phyloP scores from a whole-genome alignment of 2,888 invertebrate species.

The Hyles lineata region DNA sequence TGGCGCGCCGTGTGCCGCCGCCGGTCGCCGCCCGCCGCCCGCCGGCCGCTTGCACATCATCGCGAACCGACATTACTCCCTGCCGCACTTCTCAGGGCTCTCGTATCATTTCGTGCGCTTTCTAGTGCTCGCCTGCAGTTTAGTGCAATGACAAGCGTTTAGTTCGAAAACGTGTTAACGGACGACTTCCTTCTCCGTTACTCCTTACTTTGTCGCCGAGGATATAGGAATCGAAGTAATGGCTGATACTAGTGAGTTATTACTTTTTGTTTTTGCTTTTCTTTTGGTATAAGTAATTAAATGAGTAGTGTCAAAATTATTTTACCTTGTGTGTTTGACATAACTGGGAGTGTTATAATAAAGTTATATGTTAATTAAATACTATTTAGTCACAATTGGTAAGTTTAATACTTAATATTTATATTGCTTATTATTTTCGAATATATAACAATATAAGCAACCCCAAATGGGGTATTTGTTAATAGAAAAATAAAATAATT shows the following conservation, averaged over 20 bases:
- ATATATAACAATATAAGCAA: no score
- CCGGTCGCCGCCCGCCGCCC: slow-evolving; percentile 39
- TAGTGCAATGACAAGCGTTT: slow-evolving; percentile 71
- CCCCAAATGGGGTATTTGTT: no score
- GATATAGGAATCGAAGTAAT: slow-evolving; percentile 55
- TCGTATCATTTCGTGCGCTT: slow-evolving; percentile 69
- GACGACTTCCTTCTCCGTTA: slow-evolving; percentile 44
- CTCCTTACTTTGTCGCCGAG: slow-evolving; percentile 44
- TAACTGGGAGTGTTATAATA: neutral
- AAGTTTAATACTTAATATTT: neutral
- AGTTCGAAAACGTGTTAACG: slow-evolving; percentile 49
- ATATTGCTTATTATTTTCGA: neutral
- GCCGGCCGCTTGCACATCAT: slow-evolving; percentile 55
- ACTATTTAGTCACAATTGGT: neutral
- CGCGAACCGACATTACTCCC: slow-evolving; percentile 65
- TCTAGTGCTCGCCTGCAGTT: slow-evolving; percentile 65
- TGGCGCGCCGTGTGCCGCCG: slow-evolving; percentile 53
- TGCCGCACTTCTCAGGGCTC: slow-evolving; percentile 65
- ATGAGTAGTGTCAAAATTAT: slow-evolving; percentile 22
- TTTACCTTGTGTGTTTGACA: slow-evolving; percentile 13
- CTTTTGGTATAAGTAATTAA: slow-evolving; percentile 14
- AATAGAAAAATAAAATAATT: no score
- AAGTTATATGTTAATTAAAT: neutral
- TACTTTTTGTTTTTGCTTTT: slow-evolving; percentile 9
- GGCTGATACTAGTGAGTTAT: slow-evolving; percentile 62